phyloP scores from a whole-genome alignment of 1,140 invertebrate genomes.

The Macrosteles quadrilineatus region DNA sequence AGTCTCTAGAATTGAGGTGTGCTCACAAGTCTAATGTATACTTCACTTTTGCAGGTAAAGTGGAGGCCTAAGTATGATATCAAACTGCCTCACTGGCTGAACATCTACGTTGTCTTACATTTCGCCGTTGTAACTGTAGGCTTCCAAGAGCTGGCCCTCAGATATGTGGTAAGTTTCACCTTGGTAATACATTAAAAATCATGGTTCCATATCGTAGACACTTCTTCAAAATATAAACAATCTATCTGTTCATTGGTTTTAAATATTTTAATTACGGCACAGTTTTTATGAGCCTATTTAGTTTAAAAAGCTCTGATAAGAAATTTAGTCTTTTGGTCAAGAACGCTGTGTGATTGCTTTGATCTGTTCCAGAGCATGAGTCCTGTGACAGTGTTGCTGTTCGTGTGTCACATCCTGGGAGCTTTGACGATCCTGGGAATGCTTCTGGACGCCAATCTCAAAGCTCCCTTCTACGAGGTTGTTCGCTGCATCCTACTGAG shows the following conservation, averaged over 20 bases:
- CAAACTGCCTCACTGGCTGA: constrained; percentile 65
- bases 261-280: too few relatives aligned
- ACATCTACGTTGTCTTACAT: constrained; percentile 67
- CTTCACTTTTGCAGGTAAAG: constrained; percentile 56
- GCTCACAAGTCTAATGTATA: too few relatives aligned
- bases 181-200: too few relatives aligned
- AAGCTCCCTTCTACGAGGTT: constrained; percentile 57
- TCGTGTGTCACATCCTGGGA: constrained; percentile 64
- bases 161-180: constrained; percentile 61
- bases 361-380: constrained; percentile 58
- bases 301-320: too few relatives aligned
- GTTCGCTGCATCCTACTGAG: constrained; percentile 56
- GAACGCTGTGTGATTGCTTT: background rate
- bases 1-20: too few relatives aligned
- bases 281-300: too few relatives aligned
- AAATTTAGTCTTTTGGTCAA: too few relatives aligned
- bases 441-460: constrained; percentile 62
- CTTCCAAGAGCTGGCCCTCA: constrained; percentile 62
- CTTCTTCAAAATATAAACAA: too few relatives aligned
- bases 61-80: constrained; percentile 69
- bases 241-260: too few relatives aligned
- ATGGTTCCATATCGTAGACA: too few relatives aligned
- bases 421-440: constrained; percentile 69
- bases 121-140: constrained; percentile 65
- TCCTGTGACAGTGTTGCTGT: constrained; percentile 56